Percentiles rank a stretch among this genome's conserved stretches.
Conservation (phyloP, 2,797 vertebrate species). For the Columba guinea region DNA sequence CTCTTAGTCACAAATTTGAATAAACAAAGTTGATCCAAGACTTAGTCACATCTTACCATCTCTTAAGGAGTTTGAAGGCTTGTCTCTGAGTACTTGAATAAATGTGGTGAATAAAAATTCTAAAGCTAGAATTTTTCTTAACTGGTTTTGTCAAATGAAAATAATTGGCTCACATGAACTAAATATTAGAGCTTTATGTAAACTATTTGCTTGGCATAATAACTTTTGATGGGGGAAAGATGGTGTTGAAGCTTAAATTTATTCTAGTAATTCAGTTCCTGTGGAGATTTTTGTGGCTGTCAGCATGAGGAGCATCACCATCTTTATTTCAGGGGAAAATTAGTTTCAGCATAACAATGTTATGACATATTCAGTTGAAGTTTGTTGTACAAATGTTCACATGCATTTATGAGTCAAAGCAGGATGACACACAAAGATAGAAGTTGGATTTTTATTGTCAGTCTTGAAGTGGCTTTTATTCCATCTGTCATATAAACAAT, state of each 20-base stretch:
- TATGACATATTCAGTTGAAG: neutral
- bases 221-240: neutral
- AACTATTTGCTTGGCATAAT: neutral
- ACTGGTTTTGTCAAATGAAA: neutral
- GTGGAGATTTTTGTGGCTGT: neutral
- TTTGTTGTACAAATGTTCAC: neutral
- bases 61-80: neutral
- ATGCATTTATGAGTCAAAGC: neutral
- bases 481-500: neutral
- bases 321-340: conserved; percentile 4
- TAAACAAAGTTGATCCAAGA: neutral
- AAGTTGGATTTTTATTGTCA: neutral
- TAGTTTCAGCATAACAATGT: neutral
- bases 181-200: neutral
- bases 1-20: neutral
- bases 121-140: neutral
- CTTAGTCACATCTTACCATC: neutral
- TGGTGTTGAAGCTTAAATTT: neutral
- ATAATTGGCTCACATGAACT: neutral
- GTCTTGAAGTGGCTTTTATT: neutral
- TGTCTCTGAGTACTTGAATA: neutral
- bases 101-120: neutral
- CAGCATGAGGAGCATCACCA: neutral
- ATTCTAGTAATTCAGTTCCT: neutral
- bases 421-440: neutral